Base-by-base conservation (phyloP, 2,797 vertebrate genomes). In the Distichodus sexfasciatus region DNA sequence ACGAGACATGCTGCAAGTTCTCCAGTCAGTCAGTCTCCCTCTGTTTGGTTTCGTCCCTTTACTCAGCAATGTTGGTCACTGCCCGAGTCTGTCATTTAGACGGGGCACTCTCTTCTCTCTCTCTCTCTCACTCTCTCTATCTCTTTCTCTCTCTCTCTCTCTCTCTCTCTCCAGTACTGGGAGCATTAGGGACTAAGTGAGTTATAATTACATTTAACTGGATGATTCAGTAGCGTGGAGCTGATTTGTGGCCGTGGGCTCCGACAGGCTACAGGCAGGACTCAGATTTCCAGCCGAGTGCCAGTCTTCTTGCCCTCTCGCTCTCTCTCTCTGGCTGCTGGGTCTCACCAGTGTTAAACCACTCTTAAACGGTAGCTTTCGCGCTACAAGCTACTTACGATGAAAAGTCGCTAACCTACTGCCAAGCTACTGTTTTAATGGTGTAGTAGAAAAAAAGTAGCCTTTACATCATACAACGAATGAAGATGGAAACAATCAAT, bases 181-280 rank as follows among this genome's bases (percentile, higher is more conserved):
- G 68, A 26, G 55, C 29, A 33, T 58, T 12, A 50, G 61, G 40
- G 62, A 55, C 35, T 68, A 36, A 69, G 66, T 61, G 60, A 88
- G 76, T 85, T 83, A 84, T 79, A 85, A 84, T 86, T 75, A 70
- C 59, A 24, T 12, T 48, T 47, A 55, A 40, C 21, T 57, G 64
- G 43, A 26, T 59, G 65, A 70, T 48, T 59, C 71, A 54, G 47
- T 44, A 53, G 33, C 68, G 51, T 63, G 21, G 44, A 38, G 43
- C 44, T 71, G 62, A 58, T 73, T 67, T 53, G 43, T 57, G 35
- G 50, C 53, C 17, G 35, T 31, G 69, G 74, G 71, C 64, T 76
- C 58, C 69, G 71, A 62, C 11, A 11, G 41, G 44, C 62, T 24
- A 29, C 53, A 15, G 40, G 26, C 47, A 41, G 65, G 17, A 61